Percentiles rank a stretch among this genome's conserved stretches.
Conservation (phyloP, 2,888 invertebrate species). For the Mimumesa dahlbomi region DNA sequence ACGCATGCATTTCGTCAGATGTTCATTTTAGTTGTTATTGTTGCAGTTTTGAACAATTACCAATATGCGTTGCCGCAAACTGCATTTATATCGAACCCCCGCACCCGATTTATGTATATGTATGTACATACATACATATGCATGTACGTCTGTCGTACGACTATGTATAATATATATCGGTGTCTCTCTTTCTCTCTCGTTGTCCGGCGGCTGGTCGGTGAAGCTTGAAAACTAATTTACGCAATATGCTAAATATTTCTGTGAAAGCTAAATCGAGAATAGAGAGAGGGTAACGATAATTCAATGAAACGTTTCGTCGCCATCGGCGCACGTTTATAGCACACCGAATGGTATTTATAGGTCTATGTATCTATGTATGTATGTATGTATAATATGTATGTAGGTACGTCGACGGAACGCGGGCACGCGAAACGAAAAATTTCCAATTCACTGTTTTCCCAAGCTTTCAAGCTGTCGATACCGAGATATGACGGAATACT, state of each 20-base stretch:
- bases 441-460: neutral
- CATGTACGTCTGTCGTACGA: too few relatives aligned
- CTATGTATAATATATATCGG: too few relatives aligned
- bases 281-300: slow-evolving; percentile 4
- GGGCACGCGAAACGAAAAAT: neutral
- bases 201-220: neutral
- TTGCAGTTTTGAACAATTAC: slow-evolving; percentile 21
- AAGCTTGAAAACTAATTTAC: slow-evolving; percentile 11
- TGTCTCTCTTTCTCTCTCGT: too few relatives aligned
- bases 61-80: neutral
- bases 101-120: too few relatives aligned
- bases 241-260: neutral
- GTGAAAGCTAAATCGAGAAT: neutral
- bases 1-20: slow-evolving; percentile 21
- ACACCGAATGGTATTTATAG: too few relatives aligned
- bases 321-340: too few relatives aligned
- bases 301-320: neutral
- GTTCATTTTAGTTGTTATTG: slow-evolving; percentile 36
- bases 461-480: neutral
- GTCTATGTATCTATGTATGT: too few relatives aligned
- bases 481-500: neutral
- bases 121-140: too few relatives aligned
- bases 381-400: too few relatives aligned
- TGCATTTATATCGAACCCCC: slow-evolving; percentile 1
- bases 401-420: too few relatives aligned